Evolutionary conservation across 2,888 invertebrate species (phyloP).

Genomic region (Athrips mouffetella): DNA sequence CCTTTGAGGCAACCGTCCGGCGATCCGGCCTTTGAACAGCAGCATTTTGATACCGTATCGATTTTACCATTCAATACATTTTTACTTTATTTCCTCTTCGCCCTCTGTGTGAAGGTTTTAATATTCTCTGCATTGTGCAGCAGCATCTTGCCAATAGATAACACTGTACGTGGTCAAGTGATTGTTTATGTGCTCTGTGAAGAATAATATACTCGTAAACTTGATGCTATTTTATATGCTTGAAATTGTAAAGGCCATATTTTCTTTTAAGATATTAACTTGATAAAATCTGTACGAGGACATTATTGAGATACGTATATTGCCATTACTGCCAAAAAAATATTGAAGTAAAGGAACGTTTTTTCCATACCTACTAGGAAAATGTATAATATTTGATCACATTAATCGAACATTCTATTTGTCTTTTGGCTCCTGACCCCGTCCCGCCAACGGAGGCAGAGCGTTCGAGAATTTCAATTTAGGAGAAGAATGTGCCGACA

Average conservation of each 20-base stretch:
- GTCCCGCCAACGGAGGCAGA: conserved; percentile 65
- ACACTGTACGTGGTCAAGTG: conserved; percentile 18
- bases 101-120: conserved; percentile 8
- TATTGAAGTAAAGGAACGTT: conserved; percentile 17
- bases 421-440: conserved; percentile 73
- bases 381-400: conserved; percentile 63
- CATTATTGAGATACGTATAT: not conserved
- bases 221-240: too few relatives aligned
- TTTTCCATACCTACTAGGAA: conserved; percentile 23
- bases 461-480: conserved; percentile 79
- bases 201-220: not conserved
- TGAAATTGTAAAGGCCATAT: too few relatives aligned
- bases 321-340: not conserved
- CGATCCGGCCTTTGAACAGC: conserved; percentile 56
- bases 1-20: conserved; percentile 60
- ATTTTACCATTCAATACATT: conserved; percentile 64
- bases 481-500: conserved; percentile 79
- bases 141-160: conserved; percentile 17
- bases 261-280: too few relatives aligned
- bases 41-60: conserved; percentile 70
- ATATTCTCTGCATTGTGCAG: conserved; percentile 6
- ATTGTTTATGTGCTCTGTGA: not conserved
- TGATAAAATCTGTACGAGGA: not conserved
- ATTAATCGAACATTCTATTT: conserved; percentile 72
- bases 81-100: conserved; percentile 46